Conservation (phyloP, 2,113 vertebrate species). For the Pelmatolapia mariae region DNA sequence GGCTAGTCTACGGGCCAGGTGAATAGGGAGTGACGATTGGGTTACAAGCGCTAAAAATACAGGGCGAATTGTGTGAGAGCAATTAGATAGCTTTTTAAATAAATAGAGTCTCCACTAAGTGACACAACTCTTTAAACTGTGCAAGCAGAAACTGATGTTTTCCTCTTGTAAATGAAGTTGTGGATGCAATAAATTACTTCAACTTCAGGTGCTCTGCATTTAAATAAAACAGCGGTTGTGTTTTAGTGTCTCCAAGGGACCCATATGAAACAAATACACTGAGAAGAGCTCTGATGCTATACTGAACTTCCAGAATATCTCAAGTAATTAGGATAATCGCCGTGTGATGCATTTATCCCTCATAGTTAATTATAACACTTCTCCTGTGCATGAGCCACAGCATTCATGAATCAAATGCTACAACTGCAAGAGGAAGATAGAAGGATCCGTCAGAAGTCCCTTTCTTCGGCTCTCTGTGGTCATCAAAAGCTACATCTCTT, state of each 20-base stretch:
- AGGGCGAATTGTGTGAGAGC: not conserved
- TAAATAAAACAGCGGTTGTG: not conserved
- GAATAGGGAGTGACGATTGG: not conserved
- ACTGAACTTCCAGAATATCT: conserved; percentile 41
- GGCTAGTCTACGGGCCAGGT: conserved; percentile 14
- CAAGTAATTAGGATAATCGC: conserved; percentile 52
- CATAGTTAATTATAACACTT: conserved; percentile 58
- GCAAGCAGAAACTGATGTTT: not conserved
- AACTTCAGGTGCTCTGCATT: not conserved
- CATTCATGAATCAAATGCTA: conserved; percentile 27
- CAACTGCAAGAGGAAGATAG: conserved; percentile 8
- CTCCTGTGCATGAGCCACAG: conserved; percentile 4
- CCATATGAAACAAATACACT: conserved; percentile 4
- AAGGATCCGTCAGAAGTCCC: conserved; percentile 20
- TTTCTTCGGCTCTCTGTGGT: conserved; percentile 9
- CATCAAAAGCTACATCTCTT: conserved; percentile 15
- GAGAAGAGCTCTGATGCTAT: conserved; percentile 27
- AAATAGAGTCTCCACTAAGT: not conserved
- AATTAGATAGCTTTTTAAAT: not conserved
- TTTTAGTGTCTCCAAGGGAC: conserved; percentile 5
- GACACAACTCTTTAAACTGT: not conserved
- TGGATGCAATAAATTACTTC: not conserved
- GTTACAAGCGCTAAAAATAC: not conserved
- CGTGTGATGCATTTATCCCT: conserved; percentile 30
- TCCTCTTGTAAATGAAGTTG: not conserved